Evolutionary conservation across 2,113 vertebrate genomes (phyloP).

Genomic region (Poecilia latipinna): DNA sequence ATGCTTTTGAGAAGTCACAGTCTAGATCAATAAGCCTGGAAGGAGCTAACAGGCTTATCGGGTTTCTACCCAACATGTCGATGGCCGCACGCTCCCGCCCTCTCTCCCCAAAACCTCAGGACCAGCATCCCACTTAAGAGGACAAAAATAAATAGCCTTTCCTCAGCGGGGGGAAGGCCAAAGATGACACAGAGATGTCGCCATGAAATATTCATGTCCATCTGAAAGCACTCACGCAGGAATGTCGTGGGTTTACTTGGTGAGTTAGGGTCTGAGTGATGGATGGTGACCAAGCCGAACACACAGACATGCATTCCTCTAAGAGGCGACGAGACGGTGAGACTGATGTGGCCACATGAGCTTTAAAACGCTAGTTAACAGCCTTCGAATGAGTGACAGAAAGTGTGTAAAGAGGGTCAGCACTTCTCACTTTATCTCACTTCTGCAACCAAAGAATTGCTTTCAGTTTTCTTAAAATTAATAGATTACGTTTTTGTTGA

Average conservation of each 20-base stretch:
- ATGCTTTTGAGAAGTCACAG: conserved; percentile 48
- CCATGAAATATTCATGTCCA: conserved; percentile 76
- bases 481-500: not conserved
- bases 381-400: not conserved
- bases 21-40: conserved; percentile 66
- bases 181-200: conserved; percentile 59
- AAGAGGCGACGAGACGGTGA: conserved; percentile 23
- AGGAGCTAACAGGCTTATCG: conserved; percentile 53
- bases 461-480: not conserved
- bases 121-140: conserved; percentile 48
- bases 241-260: conserved; percentile 58
- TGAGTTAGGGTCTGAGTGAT: conserved; percentile 43
- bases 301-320: conserved; percentile 21
- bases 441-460: not conserved
- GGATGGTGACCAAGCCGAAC: conserved; percentile 56
- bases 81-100: conserved; percentile 31
- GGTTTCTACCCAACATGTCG: conserved; percentile 60
- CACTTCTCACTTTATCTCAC: not conserved
- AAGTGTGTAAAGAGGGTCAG: conserved; percentile 2
- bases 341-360: conserved; percentile 14
- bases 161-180: conserved; percentile 31
- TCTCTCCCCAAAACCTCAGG: conserved; percentile 36
- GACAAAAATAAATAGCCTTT: conserved; percentile 67
- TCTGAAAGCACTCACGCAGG: conserved; percentile 67
- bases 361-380: conserved; percentile 22